These are phyloP conservation scores for Andrena fulva DNA, from an alignment of 2,888 invertebrate genomes.

Conservation along the genomic window DNA sequence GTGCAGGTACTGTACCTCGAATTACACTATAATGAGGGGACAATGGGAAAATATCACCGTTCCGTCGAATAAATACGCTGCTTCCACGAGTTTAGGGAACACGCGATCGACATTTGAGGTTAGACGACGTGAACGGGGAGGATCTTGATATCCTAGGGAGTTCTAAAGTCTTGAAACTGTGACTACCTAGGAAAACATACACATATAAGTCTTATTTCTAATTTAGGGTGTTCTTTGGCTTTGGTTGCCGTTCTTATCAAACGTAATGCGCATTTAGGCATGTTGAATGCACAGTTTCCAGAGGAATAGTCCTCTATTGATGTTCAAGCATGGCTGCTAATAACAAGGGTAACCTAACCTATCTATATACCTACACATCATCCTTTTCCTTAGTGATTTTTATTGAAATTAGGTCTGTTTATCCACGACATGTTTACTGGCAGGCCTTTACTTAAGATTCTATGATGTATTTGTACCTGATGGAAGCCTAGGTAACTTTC, in stretches of 20 bases:
- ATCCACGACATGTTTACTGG: background rate
- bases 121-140: background rate
- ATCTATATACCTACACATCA: too few relatives aligned
- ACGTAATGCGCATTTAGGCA: background rate
- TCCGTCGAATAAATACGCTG: conserved; percentile 40
- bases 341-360: too few relatives aligned
- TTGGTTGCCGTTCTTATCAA: too few relatives aligned
- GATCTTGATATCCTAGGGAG: background rate
- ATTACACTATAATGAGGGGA: conserved; percentile 45
- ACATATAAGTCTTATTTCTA: background rate
- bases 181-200: background rate
- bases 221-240: background rate
- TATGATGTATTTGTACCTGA: conserved; percentile 89
- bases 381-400: background rate
- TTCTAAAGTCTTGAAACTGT: background rate
- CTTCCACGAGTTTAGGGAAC: conserved; percentile 5
- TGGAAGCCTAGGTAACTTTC: conserved; percentile 99
- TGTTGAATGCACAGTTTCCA: background rate
- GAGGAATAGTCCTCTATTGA: too few relatives aligned
- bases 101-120: conserved; percentile 18
- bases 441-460: background rate
- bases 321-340: too few relatives aligned
- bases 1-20: conserved; percentile 41
- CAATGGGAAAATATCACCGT: conserved; percentile 26
- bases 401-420: background rate